phyloP scores from a whole-genome alignment of 2,888 invertebrate genomes.

The Norana najaformis region DNA sequence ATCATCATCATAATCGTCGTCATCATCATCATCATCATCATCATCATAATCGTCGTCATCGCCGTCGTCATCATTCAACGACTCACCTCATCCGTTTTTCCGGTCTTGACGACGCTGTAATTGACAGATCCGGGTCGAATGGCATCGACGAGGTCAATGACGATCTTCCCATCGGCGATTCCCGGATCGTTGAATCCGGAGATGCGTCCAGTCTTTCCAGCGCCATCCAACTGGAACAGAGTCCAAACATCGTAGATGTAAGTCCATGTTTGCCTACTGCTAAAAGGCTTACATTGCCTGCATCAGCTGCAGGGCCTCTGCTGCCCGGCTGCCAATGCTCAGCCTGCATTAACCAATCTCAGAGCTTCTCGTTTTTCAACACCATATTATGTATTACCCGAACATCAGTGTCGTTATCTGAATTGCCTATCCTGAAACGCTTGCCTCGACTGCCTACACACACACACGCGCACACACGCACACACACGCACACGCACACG shows the following conservation, averaged over 20 bases:
- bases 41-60: neutral
- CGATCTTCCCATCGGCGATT: slow-evolving; percentile 84
- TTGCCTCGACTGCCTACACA: too few relatives aligned
- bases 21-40: slow-evolving; percentile 24
- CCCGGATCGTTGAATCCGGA: slow-evolving; percentile 76
- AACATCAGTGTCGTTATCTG: too few relatives aligned
- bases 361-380: too few relatives aligned
- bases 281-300: neutral
- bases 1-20: slow-evolving; percentile 19
- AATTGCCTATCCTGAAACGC: too few relatives aligned
- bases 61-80: neutral
- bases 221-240: slow-evolving; percentile 53
- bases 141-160: slow-evolving; percentile 92
- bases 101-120: slow-evolving; percentile 84
- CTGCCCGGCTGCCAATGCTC: too few relatives aligned
- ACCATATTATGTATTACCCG: too few relatives aligned
- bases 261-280: neutral
- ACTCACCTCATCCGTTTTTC: slow-evolving; percentile 78
- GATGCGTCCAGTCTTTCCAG: slow-evolving; percentile 63
- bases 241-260: neutral
- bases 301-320: too few relatives aligned
- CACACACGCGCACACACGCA: too few relatives aligned
- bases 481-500: too few relatives aligned
- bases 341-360: too few relatives aligned
- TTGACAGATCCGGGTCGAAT: slow-evolving; percentile 94